Evolutionary conservation across 2,888 invertebrate genomes (phyloP).

Genomic region (Drosophila bunnanda): DNA sequence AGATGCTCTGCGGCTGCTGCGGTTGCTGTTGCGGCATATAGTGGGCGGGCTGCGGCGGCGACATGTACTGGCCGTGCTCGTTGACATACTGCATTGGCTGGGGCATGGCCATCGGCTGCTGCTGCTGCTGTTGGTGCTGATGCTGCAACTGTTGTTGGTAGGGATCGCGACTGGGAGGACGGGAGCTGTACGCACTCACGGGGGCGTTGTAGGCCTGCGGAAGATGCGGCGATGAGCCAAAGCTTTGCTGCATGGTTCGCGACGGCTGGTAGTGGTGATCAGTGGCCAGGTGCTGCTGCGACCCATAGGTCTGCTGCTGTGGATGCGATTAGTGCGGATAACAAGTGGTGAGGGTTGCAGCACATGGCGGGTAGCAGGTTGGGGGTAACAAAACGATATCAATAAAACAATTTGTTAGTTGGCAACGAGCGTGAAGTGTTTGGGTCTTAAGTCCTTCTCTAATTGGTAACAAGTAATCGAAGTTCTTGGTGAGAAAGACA

Average conservation of each 20-base stretch:
- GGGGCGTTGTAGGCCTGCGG: slow-evolving; percentile 82
- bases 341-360: slow-evolving; percentile 16
- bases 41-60: slow-evolving; percentile 81
- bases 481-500: not conserved
- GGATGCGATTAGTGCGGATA: slow-evolving; percentile 54
- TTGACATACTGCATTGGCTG: slow-evolving; percentile 84
- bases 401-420: slow-evolving; percentile 30
- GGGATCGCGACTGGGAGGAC: slow-evolving; percentile 84
- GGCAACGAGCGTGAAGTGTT: not conserved
- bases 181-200: slow-evolving; percentile 81
- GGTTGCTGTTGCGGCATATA: slow-evolving; percentile 56
- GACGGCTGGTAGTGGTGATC: slow-evolving; percentile 84
- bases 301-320: slow-evolving; percentile 86
- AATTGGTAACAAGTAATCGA: not conserved
- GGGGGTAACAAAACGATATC: slow-evolving; percentile 23
- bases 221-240: slow-evolving; percentile 84
- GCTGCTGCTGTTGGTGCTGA: slow-evolving; percentile 80
- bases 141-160: slow-evolving; percentile 79
- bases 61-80: slow-evolving; percentile 84
- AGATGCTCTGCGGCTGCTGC: slow-evolving; percentile 71
- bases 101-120: slow-evolving; percentile 64
- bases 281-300: slow-evolving; percentile 85
- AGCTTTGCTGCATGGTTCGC: slow-evolving; percentile 81
- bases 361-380: slow-evolving; percentile 11
- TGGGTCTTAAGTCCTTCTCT: not conserved